Evolutionary conservation across 2,888 invertebrate species (phyloP).

Genomic region (Drosophila sordidula): DNA sequence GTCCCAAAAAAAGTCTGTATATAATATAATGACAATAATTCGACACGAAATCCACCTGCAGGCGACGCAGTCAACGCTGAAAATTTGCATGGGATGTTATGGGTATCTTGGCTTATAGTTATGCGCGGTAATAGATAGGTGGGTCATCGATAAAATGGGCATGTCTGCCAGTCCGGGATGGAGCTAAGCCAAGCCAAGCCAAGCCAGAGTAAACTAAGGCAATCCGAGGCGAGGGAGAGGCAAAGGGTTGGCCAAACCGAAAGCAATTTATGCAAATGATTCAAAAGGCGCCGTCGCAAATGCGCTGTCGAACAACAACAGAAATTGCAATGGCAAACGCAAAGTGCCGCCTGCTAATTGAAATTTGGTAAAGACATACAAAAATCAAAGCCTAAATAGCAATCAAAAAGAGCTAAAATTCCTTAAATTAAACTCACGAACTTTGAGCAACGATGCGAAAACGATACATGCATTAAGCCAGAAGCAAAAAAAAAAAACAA

Average conservation of each 20-base stretch:
- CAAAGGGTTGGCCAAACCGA: slow-evolving; percentile 71
- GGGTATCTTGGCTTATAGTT: slow-evolving; percentile 29
- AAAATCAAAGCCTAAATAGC: slow-evolving; percentile 78
- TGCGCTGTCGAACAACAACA: slow-evolving; percentile 41
- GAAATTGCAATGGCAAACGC: slow-evolving; percentile 50
- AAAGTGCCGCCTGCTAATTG: slow-evolving; percentile 80
- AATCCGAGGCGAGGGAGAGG: slow-evolving; percentile 11
- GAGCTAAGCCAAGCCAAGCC: slow-evolving; percentile 28
- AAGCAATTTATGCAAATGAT: slow-evolving; percentile 79
- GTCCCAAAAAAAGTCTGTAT: slow-evolving; percentile 2
- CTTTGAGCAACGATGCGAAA: slow-evolving; percentile 79
- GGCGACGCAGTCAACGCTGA: slow-evolving; percentile 52
- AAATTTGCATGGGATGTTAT: slow-evolving; percentile 54
- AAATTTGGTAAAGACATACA: slow-evolving; percentile 58
- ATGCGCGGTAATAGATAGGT: slow-evolving; percentile 49
- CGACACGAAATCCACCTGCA: slow-evolving; percentile 78
- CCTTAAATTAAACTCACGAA: slow-evolving; percentile 83
- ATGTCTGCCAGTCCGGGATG: slow-evolving; percentile 52
- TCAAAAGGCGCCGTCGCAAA: slow-evolving; percentile 76
- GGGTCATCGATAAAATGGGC: slow-evolving; percentile 64
- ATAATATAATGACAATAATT: slow-evolving; percentile 78
- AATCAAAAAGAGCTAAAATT: slow-evolving; percentile 78
- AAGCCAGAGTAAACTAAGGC: slow-evolving; percentile 17
- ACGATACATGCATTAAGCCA: slow-evolving; percentile 79
- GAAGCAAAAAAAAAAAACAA: slow-evolving; percentile 44